Evolutionary conservation across 1,140 invertebrate species (phyloP).

Genomic region (Helicoverpa zea): DNA sequence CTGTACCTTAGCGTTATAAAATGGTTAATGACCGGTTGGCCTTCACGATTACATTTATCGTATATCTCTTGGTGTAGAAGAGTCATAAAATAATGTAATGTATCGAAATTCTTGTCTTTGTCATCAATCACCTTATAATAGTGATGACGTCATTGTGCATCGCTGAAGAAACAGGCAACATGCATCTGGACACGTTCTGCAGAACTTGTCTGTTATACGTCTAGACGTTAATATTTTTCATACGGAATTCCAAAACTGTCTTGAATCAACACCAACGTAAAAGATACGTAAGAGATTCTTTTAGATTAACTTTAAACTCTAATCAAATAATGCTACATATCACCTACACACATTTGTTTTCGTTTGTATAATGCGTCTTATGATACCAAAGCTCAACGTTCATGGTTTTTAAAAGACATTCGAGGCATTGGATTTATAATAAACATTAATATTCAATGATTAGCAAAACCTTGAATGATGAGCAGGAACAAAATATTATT

Average conservation of each 20-base stretch:
- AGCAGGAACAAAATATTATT: constrained; percentile 17
- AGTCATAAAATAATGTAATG: constrained; percentile 38
- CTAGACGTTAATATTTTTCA: constrained; percentile 46
- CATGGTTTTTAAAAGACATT: constrained; percentile 1
- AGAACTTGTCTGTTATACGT: constrained; percentile 52
- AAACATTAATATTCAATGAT: constrained; percentile 23
- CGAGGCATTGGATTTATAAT: neutral
- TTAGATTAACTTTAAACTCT: neutral
- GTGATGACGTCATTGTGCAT: constrained; percentile 65
- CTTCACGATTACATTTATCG: constrained; percentile 43
- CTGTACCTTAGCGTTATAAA: constrained; percentile 28
- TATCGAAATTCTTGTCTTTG: constrained; percentile 26
- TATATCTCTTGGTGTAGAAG: constrained; percentile 26
- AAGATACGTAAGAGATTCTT: neutral
- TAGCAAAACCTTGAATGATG: constrained; percentile 24
- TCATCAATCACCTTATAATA: constrained; percentile 52
- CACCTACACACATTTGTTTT: neutral
- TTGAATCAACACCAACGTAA: neutral
- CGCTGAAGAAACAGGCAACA: constrained; percentile 52
- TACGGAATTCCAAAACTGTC: constrained; percentile 16
- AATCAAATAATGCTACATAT: neutral
- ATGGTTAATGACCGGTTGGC: constrained; percentile 44
- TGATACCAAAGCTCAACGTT: neutral
- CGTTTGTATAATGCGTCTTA: neutral
- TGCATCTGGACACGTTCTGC: neutral